Evolutionary conservation across 1,140 invertebrate genomes (phyloP), one percentile per base, ranked within the genome.

Genomic region (Tetranychus urticae): DNA sequence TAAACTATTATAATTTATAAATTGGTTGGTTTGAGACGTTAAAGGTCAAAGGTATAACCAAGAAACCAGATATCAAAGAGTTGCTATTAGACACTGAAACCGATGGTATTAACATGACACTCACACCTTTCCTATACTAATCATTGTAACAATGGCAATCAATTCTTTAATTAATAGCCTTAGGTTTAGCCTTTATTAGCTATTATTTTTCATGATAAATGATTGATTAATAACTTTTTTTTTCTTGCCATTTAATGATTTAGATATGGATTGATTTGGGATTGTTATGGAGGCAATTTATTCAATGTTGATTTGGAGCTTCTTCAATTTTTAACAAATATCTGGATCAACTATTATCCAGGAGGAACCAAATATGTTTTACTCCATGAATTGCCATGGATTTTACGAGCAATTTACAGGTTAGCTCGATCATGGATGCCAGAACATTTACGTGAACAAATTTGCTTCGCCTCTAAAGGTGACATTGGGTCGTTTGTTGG

Each of bases 301-400:
- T 46, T 56, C 8, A 61, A 64, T 50, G 56, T 64, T 56, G 63
- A 64, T 46, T 4, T 64, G 6, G 58, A 61, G 33, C 8, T 64
- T 23, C 47, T 64, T 7, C 42, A 37, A 42, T 58, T 62, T 56
- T 14, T 64, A n/a, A 59, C 48, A 10, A 58, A 45, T 23, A 57
- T 54, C 39, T 56, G 35, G 10, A 59, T 47, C 12, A 48, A 48
- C 8, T 61, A 62, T 45, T 62, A 58, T 39, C 63, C 63, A n/a
- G 37, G 35, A 10, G 62, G 63, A 1, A n/a, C 61, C 8, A 54
- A 59, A 46, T 62, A 62, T 46, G 47, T 64, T 37, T 33, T 62
- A 23, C 36, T 64, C 10, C 60, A 64, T 48, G 60, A 64, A 57
- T 50, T 64, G 6, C 61, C 63, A 8, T 64, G 63, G 63, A 37